A percentile compares a stretch with the other conserved stretches of the same genome.
Evolutionary conservation across 2,113 vertebrate species (phyloP).

Genomic region (Carassius gibelio): DNA sequence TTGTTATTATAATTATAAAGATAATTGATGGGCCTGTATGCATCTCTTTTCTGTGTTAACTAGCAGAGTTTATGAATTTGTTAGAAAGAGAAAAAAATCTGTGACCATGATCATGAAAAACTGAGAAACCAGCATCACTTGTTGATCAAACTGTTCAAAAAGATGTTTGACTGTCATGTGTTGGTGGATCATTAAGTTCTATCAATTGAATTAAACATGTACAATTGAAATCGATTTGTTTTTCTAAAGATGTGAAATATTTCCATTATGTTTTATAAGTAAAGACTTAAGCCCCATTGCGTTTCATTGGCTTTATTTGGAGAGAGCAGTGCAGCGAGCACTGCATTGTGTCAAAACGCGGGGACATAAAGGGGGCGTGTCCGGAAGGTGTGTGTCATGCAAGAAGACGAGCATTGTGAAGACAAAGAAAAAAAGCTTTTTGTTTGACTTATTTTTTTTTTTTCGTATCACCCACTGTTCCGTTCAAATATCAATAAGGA

Average conservation of each 20-base stretch:
- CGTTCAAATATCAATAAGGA: background rate
- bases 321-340: conserved; percentile 22
- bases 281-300: conserved; percentile 74
- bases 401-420: background rate
- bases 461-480: background rate
- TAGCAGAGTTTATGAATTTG: conserved; percentile 63
- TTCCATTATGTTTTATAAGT: conserved; percentile 77
- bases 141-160: conserved; percentile 57
- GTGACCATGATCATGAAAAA: conserved; percentile 47
- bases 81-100: conserved; percentile 52
- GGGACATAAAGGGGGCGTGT: background rate
- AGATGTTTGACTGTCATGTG: conserved; percentile 58
- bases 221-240: conserved; percentile 60
- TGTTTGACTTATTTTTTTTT: background rate
- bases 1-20: conserved; percentile 74
- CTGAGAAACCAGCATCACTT: conserved; percentile 58
- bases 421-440: background rate
- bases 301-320: conserved; percentile 76
- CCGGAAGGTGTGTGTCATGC: background rate
- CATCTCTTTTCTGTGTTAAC: conserved; percentile 60
- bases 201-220: conserved; percentile 56
- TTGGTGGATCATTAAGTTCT: conserved; percentile 61
- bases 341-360: background rate
- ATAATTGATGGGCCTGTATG: conserved; percentile 72
- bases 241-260: conserved; percentile 74